Percentiles rank a stretch among this genome's conserved stretches.
These are phyloP conservation scores for Drosophila kanapiae DNA, from an alignment of 1,140 invertebrate species.

Conservation along the genomic window DNA sequence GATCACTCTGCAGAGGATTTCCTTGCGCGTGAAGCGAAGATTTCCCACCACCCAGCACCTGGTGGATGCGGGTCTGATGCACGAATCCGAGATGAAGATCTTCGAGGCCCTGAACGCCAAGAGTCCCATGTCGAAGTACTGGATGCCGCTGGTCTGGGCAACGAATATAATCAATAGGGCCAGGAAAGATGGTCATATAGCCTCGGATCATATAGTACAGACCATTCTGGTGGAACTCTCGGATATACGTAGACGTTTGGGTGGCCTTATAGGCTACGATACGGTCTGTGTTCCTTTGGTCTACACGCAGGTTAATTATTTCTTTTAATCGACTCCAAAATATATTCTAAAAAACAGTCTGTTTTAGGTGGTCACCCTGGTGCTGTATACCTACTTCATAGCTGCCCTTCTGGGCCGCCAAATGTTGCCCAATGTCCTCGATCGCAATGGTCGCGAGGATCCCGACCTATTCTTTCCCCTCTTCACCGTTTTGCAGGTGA, in stretches of 20 bases:
- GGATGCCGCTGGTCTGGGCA: conserved; percentile 96
- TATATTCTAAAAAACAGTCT: conserved; percentile 1
- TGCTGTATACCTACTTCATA: conserved; percentile 96
- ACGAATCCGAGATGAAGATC: conserved; percentile 95
- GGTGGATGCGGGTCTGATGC: conserved; percentile 95
- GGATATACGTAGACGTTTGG: conserved; percentile 92
- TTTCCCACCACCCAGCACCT: conserved; percentile 96
- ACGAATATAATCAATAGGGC: conserved; percentile 95
- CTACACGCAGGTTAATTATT: conserved; percentile 95
- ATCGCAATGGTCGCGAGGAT: conserved; percentile 87
- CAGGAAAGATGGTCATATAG: conserved; percentile 92
- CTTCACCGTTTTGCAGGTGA: conserved; percentile 95
- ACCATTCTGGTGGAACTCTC: conserved; percentile 93
- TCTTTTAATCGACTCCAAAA: not conserved
- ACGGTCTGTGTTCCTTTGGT: conserved; percentile 98
- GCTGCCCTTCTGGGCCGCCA: conserved; percentile 94
- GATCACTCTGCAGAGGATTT: conserved; percentile 94
- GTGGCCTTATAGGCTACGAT: conserved; percentile 95
- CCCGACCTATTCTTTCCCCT: conserved; percentile 96
- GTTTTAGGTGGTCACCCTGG: conserved; percentile 94
- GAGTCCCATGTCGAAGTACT: conserved; percentile 95
- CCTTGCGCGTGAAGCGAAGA: conserved; percentile 93
- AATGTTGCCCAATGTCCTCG: conserved; percentile 88
- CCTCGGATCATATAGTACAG: conserved; percentile 94
- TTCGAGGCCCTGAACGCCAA: conserved; percentile 95